Evolutionary conservation across 2,113 vertebrate species (phyloP).

Genomic region (Cyphomyrus plagiostoma): DNA sequence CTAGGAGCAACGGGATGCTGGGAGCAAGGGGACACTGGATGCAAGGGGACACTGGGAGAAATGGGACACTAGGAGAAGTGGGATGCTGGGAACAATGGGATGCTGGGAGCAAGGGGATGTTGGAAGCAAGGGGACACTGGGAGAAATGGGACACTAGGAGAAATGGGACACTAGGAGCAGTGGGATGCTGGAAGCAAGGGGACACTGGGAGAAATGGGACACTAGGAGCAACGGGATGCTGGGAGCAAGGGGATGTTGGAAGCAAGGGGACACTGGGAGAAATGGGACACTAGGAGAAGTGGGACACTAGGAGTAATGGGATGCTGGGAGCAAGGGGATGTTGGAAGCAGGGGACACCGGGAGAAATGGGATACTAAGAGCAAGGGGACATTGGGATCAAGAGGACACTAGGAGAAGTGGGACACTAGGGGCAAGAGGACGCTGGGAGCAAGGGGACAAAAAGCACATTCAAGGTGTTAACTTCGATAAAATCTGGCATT

Average conservation of each 20-base stretch:
- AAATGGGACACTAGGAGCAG: not conserved
- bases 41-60: not conserved
- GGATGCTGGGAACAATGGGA: not conserved
- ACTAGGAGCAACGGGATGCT: not conserved
- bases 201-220: not conserved
- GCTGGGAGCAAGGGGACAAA: not conserved
- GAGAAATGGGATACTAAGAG: not conserved
- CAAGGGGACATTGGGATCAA: not conserved
- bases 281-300: not conserved
- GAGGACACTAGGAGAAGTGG: not conserved
- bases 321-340: not conserved
- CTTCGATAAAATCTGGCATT: not conserved
- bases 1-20: not conserved
- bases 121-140: not conserved
- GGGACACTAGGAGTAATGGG: not conserved
- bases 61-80: not conserved
- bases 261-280: not conserved
- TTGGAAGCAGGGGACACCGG: too few relatives aligned
- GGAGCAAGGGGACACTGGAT: not conserved
- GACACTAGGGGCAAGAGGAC: not conserved
- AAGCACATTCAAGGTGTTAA: not conserved
- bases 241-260: not conserved
- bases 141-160: not conserved
- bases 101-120: not conserved
- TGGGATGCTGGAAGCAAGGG: not conserved